Evolutionary conservation across 1,140 invertebrate species (phyloP), one percentile per base, ranked within the genome.

Genomic region (Reticulitermes speratus): DNA sequence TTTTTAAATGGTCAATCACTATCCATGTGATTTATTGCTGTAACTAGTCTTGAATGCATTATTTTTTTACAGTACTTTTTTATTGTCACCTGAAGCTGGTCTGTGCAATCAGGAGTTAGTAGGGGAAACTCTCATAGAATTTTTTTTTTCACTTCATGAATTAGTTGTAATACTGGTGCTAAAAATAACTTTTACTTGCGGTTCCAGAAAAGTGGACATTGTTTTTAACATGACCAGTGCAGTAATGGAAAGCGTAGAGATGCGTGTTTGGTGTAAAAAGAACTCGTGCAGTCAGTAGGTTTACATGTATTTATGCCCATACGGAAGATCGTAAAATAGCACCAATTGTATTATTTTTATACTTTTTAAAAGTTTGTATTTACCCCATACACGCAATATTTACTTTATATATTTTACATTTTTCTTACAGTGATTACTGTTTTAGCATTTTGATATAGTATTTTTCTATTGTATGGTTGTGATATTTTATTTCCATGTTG

Each of bases 391-490:
- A n/a, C 2, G 65, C 25, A 75, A 75, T 75, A 75, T 75, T 75
- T 75, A 75, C 65, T 30, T 75, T 30, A 75, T 75, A 75, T 75
- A 30, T 75, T 75, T 11, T 75, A 75, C 65, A 75, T 75, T 75
- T 75, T 75, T 75, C 65, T 75, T 75, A 25, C 65, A 75, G 65
- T 75, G n/a, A 3, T 75, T 30, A 75, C 65, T 75, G 65, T 75
- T 30, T 59, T 83, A 83, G 75, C 38, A 59, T 86, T 83, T 59
- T 86, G 32, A 32, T 44, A 82, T 84, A 84, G 83, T 65, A 84
- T 86, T 86, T 75, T 65, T 86, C 59, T 86, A 59, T 83, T 84
- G 83, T 84, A 84, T 86, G 86, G 86, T 86, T 86, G 86, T 86
- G 86, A 86, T 86, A 86, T 86, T 86, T 75, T 84, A 86, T 59